Base-by-base conservation (phyloP, 1,140 invertebrate species). In the Lethrus apterus region DNA sequence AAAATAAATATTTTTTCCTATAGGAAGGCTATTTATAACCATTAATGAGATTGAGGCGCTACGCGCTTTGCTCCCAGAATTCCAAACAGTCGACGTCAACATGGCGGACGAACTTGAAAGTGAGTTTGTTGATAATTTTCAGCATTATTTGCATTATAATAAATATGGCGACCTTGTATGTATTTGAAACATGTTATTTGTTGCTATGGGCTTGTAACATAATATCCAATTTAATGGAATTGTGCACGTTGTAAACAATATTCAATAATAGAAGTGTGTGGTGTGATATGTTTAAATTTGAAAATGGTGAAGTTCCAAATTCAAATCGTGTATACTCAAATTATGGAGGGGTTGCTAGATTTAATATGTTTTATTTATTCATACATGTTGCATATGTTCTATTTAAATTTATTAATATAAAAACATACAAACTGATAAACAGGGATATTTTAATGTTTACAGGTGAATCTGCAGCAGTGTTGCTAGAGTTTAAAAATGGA, bases 71-170 rank as follows among this genome's bases (percentile, higher is more conserved):
- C 45, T 51, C 55, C 55, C 55, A 56, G 17, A 56, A 56, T 56
- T 44, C 55, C 43, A 59, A 63, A 57, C 60, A 68, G 59, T 62
- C 63, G 61, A 74, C 69, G 70, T 74, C 76, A 83, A 83, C 70
- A 84, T 84, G 81, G 81, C 80, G 73, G 79, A 82, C 73, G 70
- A 74, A 72, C 76, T 79, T 75, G 78, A 81, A 81, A 81, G 79
- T 81, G 73, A 80, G 78, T 81, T 66, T 69, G 56, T 43, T 48
- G 5, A 40, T 54, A 51, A 58, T 48, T 54, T 38, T 41, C 17
- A 32, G n/a, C 15, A 42, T 42, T 42, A 2, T 29, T 14, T 14
- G 21, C 11, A 38, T 38, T 21, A 38, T 38, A 18, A 10, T n/a
- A n/a, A n/a, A n/a, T n/a, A n/a, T n/a, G n/a, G n/a, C n/a, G n/a